A percentile compares a stretch with the other conserved stretches of the same genome.
phyloP scores from a whole-genome alignment of 1,140 invertebrate genomes.

The Neodiprion virginianus region DNA sequence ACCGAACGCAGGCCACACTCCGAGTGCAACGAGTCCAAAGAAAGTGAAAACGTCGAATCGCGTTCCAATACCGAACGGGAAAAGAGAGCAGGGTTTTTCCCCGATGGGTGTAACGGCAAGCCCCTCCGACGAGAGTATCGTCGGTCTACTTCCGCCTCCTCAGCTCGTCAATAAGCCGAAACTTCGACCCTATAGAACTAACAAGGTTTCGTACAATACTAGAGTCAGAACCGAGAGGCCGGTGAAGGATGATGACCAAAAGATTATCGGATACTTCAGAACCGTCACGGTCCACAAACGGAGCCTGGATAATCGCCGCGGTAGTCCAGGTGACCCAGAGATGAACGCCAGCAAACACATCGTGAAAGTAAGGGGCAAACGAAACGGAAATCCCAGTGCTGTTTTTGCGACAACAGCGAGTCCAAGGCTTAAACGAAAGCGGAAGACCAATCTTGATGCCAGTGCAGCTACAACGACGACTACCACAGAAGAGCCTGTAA shows the following conservation, averaged over 20 bases:
- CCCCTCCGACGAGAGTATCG: slow-evolving; percentile 18
- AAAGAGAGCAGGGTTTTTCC: slow-evolving; percentile 18
- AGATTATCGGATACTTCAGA: slow-evolving; percentile 25
- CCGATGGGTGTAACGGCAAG: slow-evolving; percentile 14
- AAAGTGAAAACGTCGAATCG: neutral
- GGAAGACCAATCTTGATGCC: neutral
- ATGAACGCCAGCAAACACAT: too few relatives aligned
- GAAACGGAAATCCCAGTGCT: neutral
- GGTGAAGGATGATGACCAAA: slow-evolving; percentile 1
- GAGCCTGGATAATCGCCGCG: slow-evolving; percentile 21
- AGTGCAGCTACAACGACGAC: neutral
- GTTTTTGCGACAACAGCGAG: neutral
- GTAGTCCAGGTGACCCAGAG: neutral
- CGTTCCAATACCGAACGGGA: neutral
- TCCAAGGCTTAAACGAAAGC: neutral
- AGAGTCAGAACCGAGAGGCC: slow-evolving; percentile 11
- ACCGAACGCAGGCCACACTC: neutral
- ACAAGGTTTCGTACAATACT: slow-evolving; percentile 25
- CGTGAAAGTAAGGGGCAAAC: too few relatives aligned
- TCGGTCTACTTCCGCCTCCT: slow-evolving; percentile 27
- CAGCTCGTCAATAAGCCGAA: slow-evolving; percentile 5
- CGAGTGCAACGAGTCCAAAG: neutral
- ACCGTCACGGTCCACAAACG: slow-evolving; percentile 33
- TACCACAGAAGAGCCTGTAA: neutral
- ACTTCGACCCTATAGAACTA: slow-evolving; percentile 19